These are phyloP conservation scores for Prionailurus bengalensis DNA, from an alignment of 2,113 vertebrate species.

Conservation along the genomic window DNA sequence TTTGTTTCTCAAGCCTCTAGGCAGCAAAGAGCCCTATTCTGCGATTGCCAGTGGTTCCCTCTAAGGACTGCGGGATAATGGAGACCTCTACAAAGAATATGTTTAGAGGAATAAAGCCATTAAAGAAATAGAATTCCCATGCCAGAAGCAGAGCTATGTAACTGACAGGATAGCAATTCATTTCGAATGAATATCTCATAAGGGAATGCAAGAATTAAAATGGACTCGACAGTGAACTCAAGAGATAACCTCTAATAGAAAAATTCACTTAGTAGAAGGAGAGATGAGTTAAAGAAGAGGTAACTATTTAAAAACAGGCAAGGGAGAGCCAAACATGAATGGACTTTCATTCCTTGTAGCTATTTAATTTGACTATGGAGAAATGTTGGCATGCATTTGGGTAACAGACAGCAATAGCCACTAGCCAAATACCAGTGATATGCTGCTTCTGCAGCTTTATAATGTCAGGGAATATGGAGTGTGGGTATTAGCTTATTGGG, in stretches of 20 bases:
- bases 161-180: constrained; percentile 74
- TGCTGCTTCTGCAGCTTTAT: neutral
- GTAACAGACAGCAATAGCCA: neutral
- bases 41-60: constrained; percentile 30
- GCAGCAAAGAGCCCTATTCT: constrained; percentile 55
- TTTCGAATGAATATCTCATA: constrained; percentile 68
- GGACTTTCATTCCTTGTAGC: neutral
- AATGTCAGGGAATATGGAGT: neutral
- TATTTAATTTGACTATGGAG: neutral
- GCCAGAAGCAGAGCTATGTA: constrained; percentile 54
- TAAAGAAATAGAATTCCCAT: constrained; percentile 68
- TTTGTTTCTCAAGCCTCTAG: constrained; percentile 62
- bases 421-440: neutral
- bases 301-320: neutral
- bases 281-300: constrained; percentile 58
- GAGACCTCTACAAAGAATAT: constrained; percentile 63
- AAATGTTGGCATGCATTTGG: neutral
- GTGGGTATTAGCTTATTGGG: neutral
- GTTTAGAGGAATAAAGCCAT: constrained; percentile 70
- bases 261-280: constrained; percentile 33
- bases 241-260: constrained; percentile 72
- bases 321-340: neutral
- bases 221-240: constrained; percentile 67
- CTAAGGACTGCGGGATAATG: constrained; percentile 53
- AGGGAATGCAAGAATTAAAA: constrained; percentile 74